phyloP scores from a whole-genome alignment of 2,888 invertebrate species.

The Plebejus argus region DNA sequence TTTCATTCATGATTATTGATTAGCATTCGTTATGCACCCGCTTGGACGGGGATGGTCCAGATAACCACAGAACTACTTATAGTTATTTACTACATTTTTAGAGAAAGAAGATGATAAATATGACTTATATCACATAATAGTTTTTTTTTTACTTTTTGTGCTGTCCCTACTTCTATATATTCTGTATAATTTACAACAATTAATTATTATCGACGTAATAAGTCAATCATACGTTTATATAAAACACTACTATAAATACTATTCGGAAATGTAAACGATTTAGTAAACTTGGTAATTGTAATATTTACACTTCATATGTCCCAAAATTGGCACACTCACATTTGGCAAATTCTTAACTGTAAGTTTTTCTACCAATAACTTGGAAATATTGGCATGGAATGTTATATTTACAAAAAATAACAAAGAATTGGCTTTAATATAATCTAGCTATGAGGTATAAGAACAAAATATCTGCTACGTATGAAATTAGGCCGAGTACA shows the following conservation, averaged over 20 bases:
- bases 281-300: slow-evolving; percentile 19
- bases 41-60: not conserved
- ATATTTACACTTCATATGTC: slow-evolving; percentile 34
- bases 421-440: not conserved
- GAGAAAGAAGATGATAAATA: not conserved
- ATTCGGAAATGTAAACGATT: slow-evolving; percentile 29
- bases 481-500: not conserved
- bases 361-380: not conserved
- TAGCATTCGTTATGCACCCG: not conserved
- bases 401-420: not conserved
- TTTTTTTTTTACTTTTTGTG: not conserved
- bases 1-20: slow-evolving; percentile 21
- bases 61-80: not conserved
- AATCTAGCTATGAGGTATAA: not conserved
- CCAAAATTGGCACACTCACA: slow-evolving; percentile 38
- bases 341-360: slow-evolving; percentile 34
- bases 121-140: not conserved
- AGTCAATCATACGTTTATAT: slow-evolving; percentile 16
- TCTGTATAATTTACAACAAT: slow-evolving; percentile 19
- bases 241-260: slow-evolving; percentile 26
- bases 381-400: not conserved
- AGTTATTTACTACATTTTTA: not conserved
- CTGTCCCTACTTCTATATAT: slow-evolving; percentile 23
- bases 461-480: not conserved
- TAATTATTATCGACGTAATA: slow-evolving; percentile 16